Conservation (phyloP, 2,888 invertebrate genomes). For the Plagodis dolabraria region DNA sequence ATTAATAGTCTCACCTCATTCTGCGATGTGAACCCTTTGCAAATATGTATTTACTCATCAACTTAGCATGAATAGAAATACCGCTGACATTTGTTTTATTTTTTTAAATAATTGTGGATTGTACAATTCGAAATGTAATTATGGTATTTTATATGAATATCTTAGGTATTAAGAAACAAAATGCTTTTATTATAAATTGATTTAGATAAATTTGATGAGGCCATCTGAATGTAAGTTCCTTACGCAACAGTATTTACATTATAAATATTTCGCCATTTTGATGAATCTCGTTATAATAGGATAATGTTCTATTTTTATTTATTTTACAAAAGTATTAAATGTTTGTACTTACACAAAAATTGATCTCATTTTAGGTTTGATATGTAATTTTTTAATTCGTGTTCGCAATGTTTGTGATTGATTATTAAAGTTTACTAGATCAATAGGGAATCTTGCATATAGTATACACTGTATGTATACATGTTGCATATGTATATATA, state of each 20-base stretch:
- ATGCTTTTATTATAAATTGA: conserved; percentile 32
- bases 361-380: conserved; percentile 46
- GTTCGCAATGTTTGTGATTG: background rate
- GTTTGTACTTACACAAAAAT: conserved; percentile 46
- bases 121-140: conserved; percentile 42
- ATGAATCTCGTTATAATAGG: conserved; percentile 60
- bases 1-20: background rate
- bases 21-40: background rate
- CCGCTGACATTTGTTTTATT: too few species aligned
- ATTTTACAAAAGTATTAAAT: conserved; percentile 33
- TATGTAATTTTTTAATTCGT: background rate
- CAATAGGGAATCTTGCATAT: too few species aligned
- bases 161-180: conserved; percentile 35
- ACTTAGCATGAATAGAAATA: too few species aligned
- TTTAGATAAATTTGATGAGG: conserved; percentile 44
- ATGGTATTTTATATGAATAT: conserved; percentile 46
- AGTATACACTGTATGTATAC: too few species aligned
- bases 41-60: background rate
- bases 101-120: conserved; percentile 23
- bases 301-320: conserved; percentile 46
- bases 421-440: background rate
- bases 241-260: conserved; percentile 63
- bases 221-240: conserved; percentile 63
- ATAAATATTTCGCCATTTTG: conserved; percentile 59
- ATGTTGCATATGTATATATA: too few species aligned